A percentile compares a stretch with the other conserved stretches of the same genome.
Evolutionary conservation across 92 coral and sea anemone genomes (phyloP).

Genomic region (Diadumene lineata): DNA sequence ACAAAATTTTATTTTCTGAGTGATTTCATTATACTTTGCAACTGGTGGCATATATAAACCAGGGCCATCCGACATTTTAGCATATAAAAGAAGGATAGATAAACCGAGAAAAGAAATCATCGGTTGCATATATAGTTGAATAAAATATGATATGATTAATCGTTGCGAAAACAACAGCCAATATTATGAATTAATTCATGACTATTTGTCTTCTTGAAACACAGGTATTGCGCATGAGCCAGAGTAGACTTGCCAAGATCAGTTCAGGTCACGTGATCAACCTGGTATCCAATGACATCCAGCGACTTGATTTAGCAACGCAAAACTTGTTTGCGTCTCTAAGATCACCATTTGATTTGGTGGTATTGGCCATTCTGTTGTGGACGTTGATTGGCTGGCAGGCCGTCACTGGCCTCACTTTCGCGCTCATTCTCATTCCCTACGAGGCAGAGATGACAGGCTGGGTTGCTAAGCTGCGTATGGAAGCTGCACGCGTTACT

Average conservation of each 20-base stretch:
- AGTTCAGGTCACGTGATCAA: slow-evolving; percentile 92
- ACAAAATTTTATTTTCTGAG: no score
- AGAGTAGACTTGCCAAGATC: slow-evolving; percentile 84
- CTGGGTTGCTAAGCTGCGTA: slow-evolving; percentile 90
- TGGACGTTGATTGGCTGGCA: slow-evolving; percentile 94
- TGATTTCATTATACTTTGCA: no score
- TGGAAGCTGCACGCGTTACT: slow-evolving; percentile 87
- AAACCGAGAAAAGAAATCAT: no score
- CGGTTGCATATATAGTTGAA: no score
- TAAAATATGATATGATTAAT: no score
- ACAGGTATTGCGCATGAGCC: slow-evolving; percentile 87
- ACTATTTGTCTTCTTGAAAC: neutral
- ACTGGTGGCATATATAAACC: no score
- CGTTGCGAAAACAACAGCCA: no score
- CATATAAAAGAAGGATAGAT: no score
- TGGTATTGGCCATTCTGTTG: slow-evolving; percentile 68
- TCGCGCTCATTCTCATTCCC: slow-evolving; percentile 89
- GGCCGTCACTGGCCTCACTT: slow-evolving; percentile 88
- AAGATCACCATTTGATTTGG: slow-evolving; percentile 89
- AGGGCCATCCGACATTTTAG: no score
- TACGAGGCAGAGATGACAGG: slow-evolving; percentile 98
- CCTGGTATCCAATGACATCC: slow-evolving; percentile 92
- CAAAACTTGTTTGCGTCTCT: slow-evolving; percentile 88
- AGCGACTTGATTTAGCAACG: slow-evolving; percentile 86
- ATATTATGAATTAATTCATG: no score